phyloP scores from a whole-genome alignment of 2,797 vertebrate genomes.

The Lutjanus campechanus region DNA sequence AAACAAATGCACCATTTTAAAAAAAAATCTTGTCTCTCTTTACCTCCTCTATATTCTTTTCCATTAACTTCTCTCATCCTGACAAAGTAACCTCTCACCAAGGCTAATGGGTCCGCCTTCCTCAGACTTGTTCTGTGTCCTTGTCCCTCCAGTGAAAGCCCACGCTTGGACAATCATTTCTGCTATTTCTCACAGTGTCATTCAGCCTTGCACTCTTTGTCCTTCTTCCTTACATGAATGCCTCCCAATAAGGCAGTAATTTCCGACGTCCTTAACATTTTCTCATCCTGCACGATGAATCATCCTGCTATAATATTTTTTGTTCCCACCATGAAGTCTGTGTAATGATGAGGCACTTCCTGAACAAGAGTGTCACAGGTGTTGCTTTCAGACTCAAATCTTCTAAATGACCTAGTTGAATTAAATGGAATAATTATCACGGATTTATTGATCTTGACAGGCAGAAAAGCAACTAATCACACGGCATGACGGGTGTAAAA shows the following conservation, averaged over 20 bases:
- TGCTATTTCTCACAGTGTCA: constrained; percentile 17
- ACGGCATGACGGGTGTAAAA: constrained; percentile 2
- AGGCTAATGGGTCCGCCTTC: background rate
- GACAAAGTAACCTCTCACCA: background rate
- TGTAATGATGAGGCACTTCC: constrained; percentile 27
- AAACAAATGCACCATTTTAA: background rate
- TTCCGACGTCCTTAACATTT: constrained; percentile 26
- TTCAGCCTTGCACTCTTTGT: constrained; percentile 22
- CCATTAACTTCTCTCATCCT: background rate
- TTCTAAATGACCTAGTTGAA: constrained; percentile 15
- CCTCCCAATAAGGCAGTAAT: constrained; percentile 28
- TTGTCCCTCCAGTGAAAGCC: constrained; percentile 20
- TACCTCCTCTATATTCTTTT: background rate
- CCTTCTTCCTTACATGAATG: constrained; percentile 32
- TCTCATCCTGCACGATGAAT: constrained; percentile 21
- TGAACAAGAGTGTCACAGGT: constrained; percentile 41
- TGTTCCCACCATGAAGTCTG: background rate
- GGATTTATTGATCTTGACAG: constrained; percentile 34
- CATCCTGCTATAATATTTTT: constrained; percentile 17
- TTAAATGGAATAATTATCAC: constrained; percentile 15
- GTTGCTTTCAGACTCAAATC: constrained; percentile 35
- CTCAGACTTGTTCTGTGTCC: constrained; percentile 1
- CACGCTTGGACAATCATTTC: constrained; percentile 4
- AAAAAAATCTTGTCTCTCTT: background rate
- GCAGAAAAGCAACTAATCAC: constrained; percentile 22